Evolutionary conservation across 1,140 invertebrate species (phyloP).

Genomic region (Plutomurus gul): DNA sequence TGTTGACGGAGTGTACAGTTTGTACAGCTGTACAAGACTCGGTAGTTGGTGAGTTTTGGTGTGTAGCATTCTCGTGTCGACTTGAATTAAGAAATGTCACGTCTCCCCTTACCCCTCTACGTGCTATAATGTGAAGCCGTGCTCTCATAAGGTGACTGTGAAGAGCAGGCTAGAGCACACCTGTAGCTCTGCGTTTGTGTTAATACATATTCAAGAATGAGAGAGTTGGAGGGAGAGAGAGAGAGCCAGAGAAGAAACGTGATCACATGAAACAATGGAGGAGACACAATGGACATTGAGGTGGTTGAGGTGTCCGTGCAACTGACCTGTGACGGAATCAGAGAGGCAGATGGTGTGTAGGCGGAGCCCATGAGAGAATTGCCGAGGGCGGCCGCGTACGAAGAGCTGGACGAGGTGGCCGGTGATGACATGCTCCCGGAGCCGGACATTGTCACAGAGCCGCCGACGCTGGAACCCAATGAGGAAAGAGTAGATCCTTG

Average conservation of each 20-base stretch:
- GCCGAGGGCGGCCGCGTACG: slow-evolving; percentile 40
- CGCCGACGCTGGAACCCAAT: slow-evolving; percentile 1
- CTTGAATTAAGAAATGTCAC: too few species aligned
- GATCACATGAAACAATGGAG: not conserved
- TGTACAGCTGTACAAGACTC: too few species aligned
- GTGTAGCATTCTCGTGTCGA: too few species aligned
- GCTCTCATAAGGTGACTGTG: too few species aligned
- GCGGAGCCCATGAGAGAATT: slow-evolving; percentile 48
- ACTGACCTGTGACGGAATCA: slow-evolving; percentile 46
- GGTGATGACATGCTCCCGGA: slow-evolving; percentile 39
- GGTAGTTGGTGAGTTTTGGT: too few species aligned
- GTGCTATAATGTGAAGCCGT: too few species aligned
- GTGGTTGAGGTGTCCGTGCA: not conserved
- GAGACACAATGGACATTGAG: not conserved
- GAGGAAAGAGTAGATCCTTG: slow-evolving; percentile 14
- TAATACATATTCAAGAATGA: not conserved
- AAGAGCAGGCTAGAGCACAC: too few species aligned
- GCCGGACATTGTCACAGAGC: slow-evolving; percentile 28
- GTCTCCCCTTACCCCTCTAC: too few species aligned
- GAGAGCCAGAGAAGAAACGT: not conserved
- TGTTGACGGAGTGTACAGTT: too few species aligned
- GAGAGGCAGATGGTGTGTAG: slow-evolving; percentile 44
- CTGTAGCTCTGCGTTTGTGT: too few species aligned
- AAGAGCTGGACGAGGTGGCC: slow-evolving; percentile 34
- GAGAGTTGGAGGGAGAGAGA: not conserved